Base-by-base conservation (phyloP, 2,888 invertebrate species). In the Gerosis bhagava region DNA sequence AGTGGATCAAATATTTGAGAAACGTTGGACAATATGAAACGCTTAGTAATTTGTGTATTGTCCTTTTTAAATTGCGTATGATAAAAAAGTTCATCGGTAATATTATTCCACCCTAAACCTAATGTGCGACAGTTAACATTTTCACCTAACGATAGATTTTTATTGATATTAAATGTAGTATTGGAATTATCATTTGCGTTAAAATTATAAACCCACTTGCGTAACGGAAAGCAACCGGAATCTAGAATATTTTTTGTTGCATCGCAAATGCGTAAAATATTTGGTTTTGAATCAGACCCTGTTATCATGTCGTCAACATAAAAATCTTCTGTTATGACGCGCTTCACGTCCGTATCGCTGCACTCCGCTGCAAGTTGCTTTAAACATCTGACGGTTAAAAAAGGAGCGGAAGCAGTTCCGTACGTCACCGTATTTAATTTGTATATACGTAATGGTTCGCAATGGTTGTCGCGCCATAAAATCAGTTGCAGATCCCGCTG, bases 401-500 rank as follows among this genome's bases (percentile, higher is more conserved):
- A 57, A 13, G 49, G 50, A 3, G 57, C 54, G 26, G 53, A 53
- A 24, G 53, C 54, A 11, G 47, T 49, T 0, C 57, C 57, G 41
- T 59, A 59, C 19, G 60, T 56, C 2, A 59, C 25, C n/a, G 56
- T 59, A 40, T 56, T 53, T 16, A 59, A 24, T 5, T 17, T 12
- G 5, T 49, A 17, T 2, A 39, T 47, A 22, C 42, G 25, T 2
- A 59, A 24, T 5, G 55, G 52, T n/a, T 17, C 2, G 1, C 47
- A 48, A 15, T 55, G 56, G 17, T 55, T 42, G 3, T 54, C 44
- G 28, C 56, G 49, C 57, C 75, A 77, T 3, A 78, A 29, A 3
- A 81, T 73, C 6, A 62, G 41, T 31, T 74, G 75, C n/a, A 63
- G 57, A n/a, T 60, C 22, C n/a, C 59, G 39, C 26, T 56, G n/a